Base-by-base conservation (phyloP, 2,113 vertebrate genomes). In the Neolamprologus variostigma region DNA sequence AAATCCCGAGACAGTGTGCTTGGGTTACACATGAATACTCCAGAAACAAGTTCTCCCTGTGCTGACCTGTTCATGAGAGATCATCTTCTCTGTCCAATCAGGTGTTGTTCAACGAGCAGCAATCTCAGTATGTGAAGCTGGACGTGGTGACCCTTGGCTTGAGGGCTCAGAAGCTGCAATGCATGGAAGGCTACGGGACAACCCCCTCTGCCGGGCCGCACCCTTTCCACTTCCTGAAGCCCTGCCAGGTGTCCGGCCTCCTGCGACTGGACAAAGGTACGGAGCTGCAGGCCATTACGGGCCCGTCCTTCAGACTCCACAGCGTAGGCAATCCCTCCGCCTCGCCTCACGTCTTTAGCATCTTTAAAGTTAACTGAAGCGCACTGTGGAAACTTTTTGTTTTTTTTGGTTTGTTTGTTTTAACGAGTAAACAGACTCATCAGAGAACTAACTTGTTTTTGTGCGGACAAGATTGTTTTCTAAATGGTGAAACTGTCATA, bases 51-150 rank as follows among this genome's bases (percentile, higher is more conserved):
- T 51, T 78, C 45, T 51, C 17, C 7, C 45, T 78, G 26, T 78
- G 73, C 10, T 78, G 73, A 78, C 45, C 73, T 51, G 26, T 51
- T 78, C 17, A 51, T 78, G 73, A 78, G 73, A 78, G 26, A 23
- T 42, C 5, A 35, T 23, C 23, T n/a, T 31, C 33, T 82, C 7
- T 61, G 45, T 23, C 16, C 79, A 63, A 81, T 57, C 90, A 98
- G 98, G 98, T 98, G 84, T 93, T 98, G 92, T 98, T 98, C 94
- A 97, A 97, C 0, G 98, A 98, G 92, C 96, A 97, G 87, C 95
- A 97, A 95, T 97, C 97, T 9, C 96, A 97, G 93, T 98, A 98
- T 35, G 96, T 98, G 94, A 98, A 98, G 96, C 95, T 98, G 93
- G 98, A 98, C 12, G 95, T 98, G 90, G 96, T 97, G 90, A 96